These are phyloP conservation scores for Meandrusa payeni DNA, from an alignment of 2,888 invertebrate species.

Conservation along the genomic window DNA sequence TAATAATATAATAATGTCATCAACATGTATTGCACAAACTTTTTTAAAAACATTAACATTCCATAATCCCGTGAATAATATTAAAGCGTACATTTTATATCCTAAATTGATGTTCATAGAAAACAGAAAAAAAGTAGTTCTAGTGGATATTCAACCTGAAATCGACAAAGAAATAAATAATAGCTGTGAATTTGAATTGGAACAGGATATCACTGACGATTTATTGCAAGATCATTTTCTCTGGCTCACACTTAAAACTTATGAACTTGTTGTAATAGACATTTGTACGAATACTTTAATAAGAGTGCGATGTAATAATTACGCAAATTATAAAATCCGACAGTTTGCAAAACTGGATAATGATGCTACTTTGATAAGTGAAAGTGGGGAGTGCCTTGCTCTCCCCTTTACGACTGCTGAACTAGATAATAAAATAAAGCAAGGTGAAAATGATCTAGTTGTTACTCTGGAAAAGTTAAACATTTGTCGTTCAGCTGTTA, in stretches of 20 bases:
- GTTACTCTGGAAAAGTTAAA: slow-evolving; percentile 42
- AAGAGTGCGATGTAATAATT: slow-evolving; percentile 38
- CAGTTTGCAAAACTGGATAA: slow-evolving; percentile 37
- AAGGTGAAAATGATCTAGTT: slow-evolving; percentile 37
- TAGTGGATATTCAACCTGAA: slow-evolving; percentile 32
- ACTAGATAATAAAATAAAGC: slow-evolving; percentile 39
- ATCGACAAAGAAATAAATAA: slow-evolving; percentile 27
- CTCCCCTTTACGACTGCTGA: slow-evolving; percentile 39
- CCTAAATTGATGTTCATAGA: slow-evolving; percentile 54
- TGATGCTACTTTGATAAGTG: slow-evolving; percentile 50
- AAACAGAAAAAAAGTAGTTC: slow-evolving; percentile 30
- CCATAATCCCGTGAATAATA: slow-evolving; percentile 26
- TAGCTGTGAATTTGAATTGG: slow-evolving; percentile 33
- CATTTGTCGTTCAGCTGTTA: slow-evolving; percentile 21
- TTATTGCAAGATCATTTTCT: slow-evolving; percentile 46
- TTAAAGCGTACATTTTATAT: slow-evolving; percentile 47
- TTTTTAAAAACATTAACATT: slow-evolving; percentile 32
- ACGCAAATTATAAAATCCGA: slow-evolving; percentile 48
- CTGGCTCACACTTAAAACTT: slow-evolving; percentile 56
- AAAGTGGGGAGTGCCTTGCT: slow-evolving; percentile 54
- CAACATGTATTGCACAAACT: slow-evolving; percentile 27
- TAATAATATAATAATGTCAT: slow-evolving; percentile 2
- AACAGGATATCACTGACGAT: slow-evolving; percentile 46
- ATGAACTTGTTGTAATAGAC: slow-evolving; percentile 49
- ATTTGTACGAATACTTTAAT: slow-evolving; percentile 38